Evolutionary conservation across 2,113 vertebrate species (phyloP), one percentile per base, ranked within the genome.

Genomic region (Cebidichthys violaceus): DNA sequence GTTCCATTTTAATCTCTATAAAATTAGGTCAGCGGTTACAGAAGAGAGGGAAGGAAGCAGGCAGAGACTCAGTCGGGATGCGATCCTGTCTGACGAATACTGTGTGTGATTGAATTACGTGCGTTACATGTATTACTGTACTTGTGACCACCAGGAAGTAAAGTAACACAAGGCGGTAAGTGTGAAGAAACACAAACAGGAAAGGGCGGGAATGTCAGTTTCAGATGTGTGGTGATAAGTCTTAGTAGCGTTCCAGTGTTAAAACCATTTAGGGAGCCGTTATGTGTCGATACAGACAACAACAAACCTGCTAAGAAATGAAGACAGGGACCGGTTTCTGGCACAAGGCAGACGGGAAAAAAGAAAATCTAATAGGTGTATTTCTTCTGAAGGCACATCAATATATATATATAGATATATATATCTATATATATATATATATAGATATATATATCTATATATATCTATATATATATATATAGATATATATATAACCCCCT

Each of bases 341-440:
- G 75, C 80, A 85, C 64, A 83, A 86, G 62, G 84, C 87, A 82
- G 64, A 85, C 76, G 29, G 54, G 55, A 14, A 22, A 6, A n/a
- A 61, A 81, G 55, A 39, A 29, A 10, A 72, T 74, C 54, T 31
- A 41, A 11, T 2, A 85, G 66, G 60, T 73, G 75, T 79, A 83
- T 91, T 89, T 92, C 85, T 77, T 90, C 75, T 86, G 82, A 93
- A 94, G 93, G 92, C 93, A 94, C 92, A 89, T 91, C 70, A 83
- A 92, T 86, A 2, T 31, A 31, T 31, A 31, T 31, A 31, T 31
- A 31, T 31, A 31, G 3, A 31, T 31, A 31, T 31, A 31, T 31
- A 31, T 31, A 31, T 33, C 5, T 33, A 31, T 31, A 31, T 31
- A 31, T 31, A 31, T 31, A 31, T 31, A 31, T 31, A 31, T 31